Base-by-base conservation (phyloP, 2,797 vertebrate species). In the Columba guinea region DNA sequence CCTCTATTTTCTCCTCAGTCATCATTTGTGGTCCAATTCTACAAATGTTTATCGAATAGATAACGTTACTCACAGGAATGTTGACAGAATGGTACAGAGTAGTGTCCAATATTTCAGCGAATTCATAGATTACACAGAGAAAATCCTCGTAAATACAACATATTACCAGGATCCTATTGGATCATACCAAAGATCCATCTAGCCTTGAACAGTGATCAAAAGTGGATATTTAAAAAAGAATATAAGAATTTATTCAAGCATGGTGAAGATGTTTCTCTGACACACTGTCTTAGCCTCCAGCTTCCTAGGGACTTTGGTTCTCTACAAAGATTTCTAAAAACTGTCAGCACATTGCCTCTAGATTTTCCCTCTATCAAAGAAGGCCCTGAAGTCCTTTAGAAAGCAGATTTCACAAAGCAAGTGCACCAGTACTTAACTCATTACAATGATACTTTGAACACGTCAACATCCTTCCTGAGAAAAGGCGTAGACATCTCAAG, bases 141-240 rank as follows among this genome's bases (percentile, higher is more conserved):
- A 74, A 91, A 70, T 70, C 4, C 26, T 85, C 6, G 35, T n/a
- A 48, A 90, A 51, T 39, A 32, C 5, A 41, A 19, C 32, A 77
- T 35, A 53, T 13, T 19, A 46, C 22, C 41, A 69, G 67, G n/a
- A 65, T 2, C 28, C 15, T 73, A 10, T 18, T 69, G 51, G 32
- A 30, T 84, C 22, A 34, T 41, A 68, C 11, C 46, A 75, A 71
- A 83, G 10, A 9, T 49, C 20, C 27, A 16, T 69, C 89, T 52
- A 55, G 7, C 64, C 26, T 60, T 49, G 15, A 83, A 60, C 19
- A 56, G 27, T 23, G 37, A 55, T 41, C 24, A 63, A 80, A 91
- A 55, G 18, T 1, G 0, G 3, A 0, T 62, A 21, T n/a, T 16
- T 62, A 35, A 65, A 62, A 48, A 7, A 46, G 5, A 68, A 32